Evolutionary conservation across 2,113 vertebrate genomes (phyloP), one percentile per base, ranked within the genome.

Genomic region (Spilogale gracilis): DNA sequence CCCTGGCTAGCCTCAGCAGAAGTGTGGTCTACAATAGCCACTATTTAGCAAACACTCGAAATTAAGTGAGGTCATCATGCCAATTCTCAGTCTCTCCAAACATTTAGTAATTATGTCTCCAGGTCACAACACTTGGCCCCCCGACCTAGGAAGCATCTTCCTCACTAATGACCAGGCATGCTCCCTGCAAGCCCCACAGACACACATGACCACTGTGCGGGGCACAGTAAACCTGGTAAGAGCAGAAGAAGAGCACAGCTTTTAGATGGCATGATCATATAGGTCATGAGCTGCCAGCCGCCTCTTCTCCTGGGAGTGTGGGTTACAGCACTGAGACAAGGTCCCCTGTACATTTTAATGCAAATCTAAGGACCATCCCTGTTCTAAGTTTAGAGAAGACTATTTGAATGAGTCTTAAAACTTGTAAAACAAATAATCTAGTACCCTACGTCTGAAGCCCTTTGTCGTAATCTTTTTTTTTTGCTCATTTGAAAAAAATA

Each of bases 401-500:
- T 92, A 82, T 73, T 50, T 87, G 87, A 95, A 4, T 73, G 85
- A 86, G 69, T 93, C 90, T 92, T 92, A 80, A 93, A 88, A 76
- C 43, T 87, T 60, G 43, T 83, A 74, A 96, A 96, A 93, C 78
- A 91, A 94, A 93, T 96, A 91, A 91, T n/a, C 74, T 63, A 90
- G 74, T 95, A 83, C 8, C 43, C 92, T 73, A 91, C 6, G 67
- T 73, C 54, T 93, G 67, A 97, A 97, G 96, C 89, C 93, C 89
- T 97, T 92, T 92, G 74, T 84, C 58, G 89, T 73, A 61, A 30
- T 95, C 23, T 78, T 69, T 58, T 80, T 84, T 61, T 81, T 58
- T 32, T 74, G 21, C 90, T 87, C 91, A 89, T 85, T 74, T 92
- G 84, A 96, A 95, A 98, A 98, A 94, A 96, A 93, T 61, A 95